These are phyloP conservation scores for Ptiloglossa arizonensis DNA, from an alignment of 1,140 invertebrate species.

Conservation along the genomic window DNA sequence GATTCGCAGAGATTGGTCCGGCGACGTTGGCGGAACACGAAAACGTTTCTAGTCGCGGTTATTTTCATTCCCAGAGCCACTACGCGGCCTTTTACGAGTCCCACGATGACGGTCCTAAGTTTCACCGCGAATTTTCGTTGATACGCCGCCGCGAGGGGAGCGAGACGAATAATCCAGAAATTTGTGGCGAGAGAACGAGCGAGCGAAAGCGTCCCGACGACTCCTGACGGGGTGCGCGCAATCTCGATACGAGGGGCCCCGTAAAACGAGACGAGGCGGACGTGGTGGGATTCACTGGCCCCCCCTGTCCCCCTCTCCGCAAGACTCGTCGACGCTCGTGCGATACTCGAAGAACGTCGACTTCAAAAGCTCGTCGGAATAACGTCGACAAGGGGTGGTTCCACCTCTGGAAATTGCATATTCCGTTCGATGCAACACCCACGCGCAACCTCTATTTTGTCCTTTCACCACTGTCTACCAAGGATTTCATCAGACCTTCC, in stretches of 20 bases:
- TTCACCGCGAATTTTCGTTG: slow-evolving; percentile 19
- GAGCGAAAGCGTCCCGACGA: slow-evolving; percentile 7
- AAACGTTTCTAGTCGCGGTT: slow-evolving; percentile 1
- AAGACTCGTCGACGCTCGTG: slow-evolving; percentile 18
- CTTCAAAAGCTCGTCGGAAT: slow-evolving; percentile 23
- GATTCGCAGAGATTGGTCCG: slow-evolving; percentile 15
- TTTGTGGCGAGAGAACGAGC: slow-evolving; percentile 20
- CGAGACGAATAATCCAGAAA: slow-evolving; percentile 33
- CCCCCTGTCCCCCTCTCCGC: too few relatives aligned
- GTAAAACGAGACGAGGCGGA: slow-evolving; percentile 47
- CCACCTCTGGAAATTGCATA: slow-evolving; percentile 52
- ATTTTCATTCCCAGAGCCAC: slow-evolving; percentile 22
- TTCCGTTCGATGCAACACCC: slow-evolving; percentile 41
- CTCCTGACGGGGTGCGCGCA: slow-evolving; percentile 18
- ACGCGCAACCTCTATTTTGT: slow-evolving; percentile 23
- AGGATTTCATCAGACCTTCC: slow-evolving; percentile 22
- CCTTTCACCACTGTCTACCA: neutral
- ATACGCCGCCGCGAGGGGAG: neutral
- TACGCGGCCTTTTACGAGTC: slow-evolving; percentile 20
- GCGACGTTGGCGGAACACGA: neutral
- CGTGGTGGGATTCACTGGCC: slow-evolving; percentile 15
- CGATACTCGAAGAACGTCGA: slow-evolving; percentile 45
- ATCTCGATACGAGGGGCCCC: slow-evolving; percentile 38
- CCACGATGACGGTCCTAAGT: neutral
- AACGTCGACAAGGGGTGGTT: neutral